Evolutionary conservation across 2,888 invertebrate genomes (phyloP), one percentile per base, ranked within the genome.

Genomic region (Timandra comae): DNA sequence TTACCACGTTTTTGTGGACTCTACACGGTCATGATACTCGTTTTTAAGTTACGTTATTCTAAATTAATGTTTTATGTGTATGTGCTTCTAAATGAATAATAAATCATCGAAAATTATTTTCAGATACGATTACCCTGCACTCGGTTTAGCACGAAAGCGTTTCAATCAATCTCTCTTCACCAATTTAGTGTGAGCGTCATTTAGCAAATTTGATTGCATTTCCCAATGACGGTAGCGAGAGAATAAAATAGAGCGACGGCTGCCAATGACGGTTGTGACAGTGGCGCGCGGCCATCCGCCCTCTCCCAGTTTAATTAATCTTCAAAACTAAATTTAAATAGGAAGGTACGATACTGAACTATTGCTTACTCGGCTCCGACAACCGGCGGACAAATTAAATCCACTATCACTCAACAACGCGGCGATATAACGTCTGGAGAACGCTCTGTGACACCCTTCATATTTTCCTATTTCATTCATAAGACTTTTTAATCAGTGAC

Each of bases 171-270:
- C 78, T 78, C 72, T 75, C 68, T 71, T 70, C 64, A 72, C 63
- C 72, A 79, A 76, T 80, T 78, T 72, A 71, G 74, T 66, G 63
- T 71, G 73, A 74, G 63, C 72, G 71, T 79, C 72, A 76, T 79
- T 81, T 80, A 68, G 73, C 69, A 73, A 77, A 78, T 75, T 78
- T 70, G 75, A 82, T 82, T 77, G 71, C 74, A 67, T 74, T 63
- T 64, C 63, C 56, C 66, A 73, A 72, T 72, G 70, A 63, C 61
- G 60, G 57, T 64, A 65, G 69, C 63, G 64, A 60, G 70, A 69
- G 73, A 71, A 77, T 78, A 75, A 77, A 81, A 75, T 73, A 67
- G 63, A 59, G 66, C 66, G 62, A 57, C 76, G 72, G 75, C 61
- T 81, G 81, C 54, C 54, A 63, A 56, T 78, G 79, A 81, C 78